Percentiles rank a stretch among this genome's conserved stretches.
Evolutionary conservation across 2,797 vertebrate genomes (phyloP).

Genomic region (Rhinoraja longicauda): DNA sequence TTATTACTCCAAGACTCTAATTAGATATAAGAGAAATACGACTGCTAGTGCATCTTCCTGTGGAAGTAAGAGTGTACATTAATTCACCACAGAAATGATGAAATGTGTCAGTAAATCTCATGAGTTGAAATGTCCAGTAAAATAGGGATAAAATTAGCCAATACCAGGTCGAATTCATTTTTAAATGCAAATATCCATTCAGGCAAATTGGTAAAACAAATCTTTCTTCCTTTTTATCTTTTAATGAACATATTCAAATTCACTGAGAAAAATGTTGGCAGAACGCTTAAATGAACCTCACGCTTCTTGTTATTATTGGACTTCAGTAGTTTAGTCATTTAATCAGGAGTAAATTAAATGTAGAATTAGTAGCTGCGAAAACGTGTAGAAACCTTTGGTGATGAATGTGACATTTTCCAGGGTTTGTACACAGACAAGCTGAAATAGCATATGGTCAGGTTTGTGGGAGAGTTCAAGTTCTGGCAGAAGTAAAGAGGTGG

Average conservation of each 20-base stretch:
- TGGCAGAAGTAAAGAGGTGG: conserved; percentile 35
- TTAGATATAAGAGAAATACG: neutral
- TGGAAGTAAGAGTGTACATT: neutral
- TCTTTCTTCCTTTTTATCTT: neutral
- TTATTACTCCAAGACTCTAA: no score
- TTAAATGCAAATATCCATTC: neutral
- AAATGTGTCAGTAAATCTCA: neutral
- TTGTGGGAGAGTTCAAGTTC: neutral
- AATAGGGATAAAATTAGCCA: neutral
- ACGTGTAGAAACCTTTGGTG: neutral
- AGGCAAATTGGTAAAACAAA: neutral
- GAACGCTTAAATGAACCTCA: neutral
- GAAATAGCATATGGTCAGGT: neutral
- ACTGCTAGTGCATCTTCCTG: neutral
- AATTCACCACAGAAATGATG: neutral
- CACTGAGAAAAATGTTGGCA: neutral
- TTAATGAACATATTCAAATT: neutral
- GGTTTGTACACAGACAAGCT: no score
- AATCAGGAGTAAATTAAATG: neutral
- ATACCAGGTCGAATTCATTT: neutral
- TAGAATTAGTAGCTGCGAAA: neutral
- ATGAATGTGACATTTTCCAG: neutral
- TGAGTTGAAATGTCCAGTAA: neutral
- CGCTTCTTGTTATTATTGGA: neutral
- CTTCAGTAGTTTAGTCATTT: neutral